phyloP scores from a whole-genome alignment of 2,113 vertebrate species.

The Rostratula benghalensis region DNA sequence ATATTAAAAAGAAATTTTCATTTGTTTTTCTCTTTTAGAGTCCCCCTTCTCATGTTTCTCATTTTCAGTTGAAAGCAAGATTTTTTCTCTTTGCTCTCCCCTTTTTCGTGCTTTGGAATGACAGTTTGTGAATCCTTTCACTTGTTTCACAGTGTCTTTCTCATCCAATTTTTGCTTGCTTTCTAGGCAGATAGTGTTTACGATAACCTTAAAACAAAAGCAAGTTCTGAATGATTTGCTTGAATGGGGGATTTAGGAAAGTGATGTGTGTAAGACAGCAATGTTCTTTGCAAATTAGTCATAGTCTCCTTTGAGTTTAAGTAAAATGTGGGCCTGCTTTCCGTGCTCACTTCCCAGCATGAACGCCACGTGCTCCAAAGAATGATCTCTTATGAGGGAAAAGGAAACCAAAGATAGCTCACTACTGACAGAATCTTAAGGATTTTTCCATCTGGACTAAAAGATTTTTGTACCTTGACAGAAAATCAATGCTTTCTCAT shows the following conservation, averaged over 20 bases:
- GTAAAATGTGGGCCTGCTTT: background rate
- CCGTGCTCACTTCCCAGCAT: background rate
- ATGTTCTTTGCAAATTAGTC: background rate
- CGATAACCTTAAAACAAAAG: background rate
- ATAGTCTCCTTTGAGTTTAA: background rate
- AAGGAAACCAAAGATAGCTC: background rate
- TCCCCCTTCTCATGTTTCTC: background rate
- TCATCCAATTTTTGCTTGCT: background rate
- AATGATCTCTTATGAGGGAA: background rate
- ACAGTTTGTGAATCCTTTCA: background rate
- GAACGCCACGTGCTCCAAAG: background rate
- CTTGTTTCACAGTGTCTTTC: background rate
- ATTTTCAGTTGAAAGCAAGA: background rate
- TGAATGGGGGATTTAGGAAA: background rate
- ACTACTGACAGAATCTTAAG: background rate
- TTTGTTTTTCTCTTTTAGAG: background rate
- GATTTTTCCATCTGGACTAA: background rate
- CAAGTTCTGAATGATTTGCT: background rate
- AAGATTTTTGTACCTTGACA: constrained; percentile 16
- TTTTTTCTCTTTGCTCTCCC: background rate
- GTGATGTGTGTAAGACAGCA: accelerated
- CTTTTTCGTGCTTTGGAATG: background rate
- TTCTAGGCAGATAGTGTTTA: background rate
- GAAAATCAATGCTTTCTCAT: constrained; percentile 44
- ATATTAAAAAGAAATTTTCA: background rate